Evolutionary conservation across 2,797 vertebrate genomes (phyloP).

Genomic region (Xenopus petersii): DNA sequence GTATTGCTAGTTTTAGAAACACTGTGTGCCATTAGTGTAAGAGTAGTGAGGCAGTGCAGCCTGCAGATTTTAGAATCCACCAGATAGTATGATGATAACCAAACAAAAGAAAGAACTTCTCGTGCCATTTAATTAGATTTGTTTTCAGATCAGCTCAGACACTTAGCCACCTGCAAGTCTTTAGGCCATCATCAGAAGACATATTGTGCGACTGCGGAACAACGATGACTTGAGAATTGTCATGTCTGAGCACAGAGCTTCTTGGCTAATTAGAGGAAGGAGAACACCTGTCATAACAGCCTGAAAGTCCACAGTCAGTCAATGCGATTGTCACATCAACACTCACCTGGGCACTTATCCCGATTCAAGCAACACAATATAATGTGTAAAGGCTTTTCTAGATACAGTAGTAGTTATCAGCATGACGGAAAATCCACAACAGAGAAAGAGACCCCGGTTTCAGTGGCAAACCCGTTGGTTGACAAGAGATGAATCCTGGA

Average conservation of each 20-base stretch:
- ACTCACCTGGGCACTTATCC: background rate
- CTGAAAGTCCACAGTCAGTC: background rate
- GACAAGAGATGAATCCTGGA: background rate
- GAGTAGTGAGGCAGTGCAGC: too few relatives aligned
- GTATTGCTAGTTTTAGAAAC: too few relatives aligned
- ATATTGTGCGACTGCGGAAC: background rate
- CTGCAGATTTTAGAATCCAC: too few relatives aligned
- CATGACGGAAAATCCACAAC: background rate
- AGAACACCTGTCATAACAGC: constrained; percentile 2
- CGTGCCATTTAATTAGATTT: too few relatives aligned
- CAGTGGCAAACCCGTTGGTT: background rate
- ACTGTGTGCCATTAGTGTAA: too few relatives aligned
- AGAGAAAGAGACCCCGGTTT: background rate
- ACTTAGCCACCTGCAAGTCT: background rate
- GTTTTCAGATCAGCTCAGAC: too few relatives aligned
- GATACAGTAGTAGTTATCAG: background rate
- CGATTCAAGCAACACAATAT: background rate
- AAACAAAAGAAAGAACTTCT: too few relatives aligned
- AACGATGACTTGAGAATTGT: background rate
- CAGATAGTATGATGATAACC: too few relatives aligned
- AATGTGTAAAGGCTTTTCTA: background rate
- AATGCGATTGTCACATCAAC: background rate
- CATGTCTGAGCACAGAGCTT: background rate
- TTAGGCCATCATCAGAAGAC: background rate
- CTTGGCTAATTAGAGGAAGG: background rate